Evolutionary conservation across 2,113 vertebrate species (phyloP).

Genomic region (Epinephelus fuscoguttatus): DNA sequence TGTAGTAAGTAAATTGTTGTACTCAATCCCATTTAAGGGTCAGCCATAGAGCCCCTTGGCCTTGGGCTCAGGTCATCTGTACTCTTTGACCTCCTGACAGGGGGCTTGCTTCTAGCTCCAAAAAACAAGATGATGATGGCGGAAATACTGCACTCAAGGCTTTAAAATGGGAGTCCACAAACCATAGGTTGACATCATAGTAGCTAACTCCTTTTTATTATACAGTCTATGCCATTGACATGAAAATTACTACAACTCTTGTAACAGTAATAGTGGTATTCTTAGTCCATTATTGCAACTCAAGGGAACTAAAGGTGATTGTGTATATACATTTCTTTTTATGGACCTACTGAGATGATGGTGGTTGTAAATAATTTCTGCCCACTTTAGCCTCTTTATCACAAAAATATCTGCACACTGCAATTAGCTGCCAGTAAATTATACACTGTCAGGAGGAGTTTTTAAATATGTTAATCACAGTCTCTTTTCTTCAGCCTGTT

Average conservation of each 20-base stretch:
- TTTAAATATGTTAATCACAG: background rate
- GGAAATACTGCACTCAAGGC: too few species aligned
- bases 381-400: background rate
- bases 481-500: background rate
- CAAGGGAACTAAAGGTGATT: background rate
- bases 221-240: background rate
- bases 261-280: background rate
- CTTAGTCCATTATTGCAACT: background rate
- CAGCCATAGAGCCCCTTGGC: too few species aligned
- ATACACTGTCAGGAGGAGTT: background rate
- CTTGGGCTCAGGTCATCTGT: too few species aligned
- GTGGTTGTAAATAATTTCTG: background rate
- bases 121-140: too few species aligned
- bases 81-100: too few species aligned
- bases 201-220: too few species aligned
- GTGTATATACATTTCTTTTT: background rate
- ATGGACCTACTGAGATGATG: conserved; percentile 1
- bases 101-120: too few species aligned
- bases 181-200: too few species aligned
- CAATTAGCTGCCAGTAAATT: background rate
- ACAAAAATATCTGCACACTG: background rate
- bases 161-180: too few species aligned
- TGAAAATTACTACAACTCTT: background rate
- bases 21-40: too few species aligned
- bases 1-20: too few species aligned